Percentiles rank a stretch among this genome's conserved stretches.
Evolutionary conservation across 2,113 vertebrate species (phyloP).

Genomic region (Micromys minutus): DNA sequence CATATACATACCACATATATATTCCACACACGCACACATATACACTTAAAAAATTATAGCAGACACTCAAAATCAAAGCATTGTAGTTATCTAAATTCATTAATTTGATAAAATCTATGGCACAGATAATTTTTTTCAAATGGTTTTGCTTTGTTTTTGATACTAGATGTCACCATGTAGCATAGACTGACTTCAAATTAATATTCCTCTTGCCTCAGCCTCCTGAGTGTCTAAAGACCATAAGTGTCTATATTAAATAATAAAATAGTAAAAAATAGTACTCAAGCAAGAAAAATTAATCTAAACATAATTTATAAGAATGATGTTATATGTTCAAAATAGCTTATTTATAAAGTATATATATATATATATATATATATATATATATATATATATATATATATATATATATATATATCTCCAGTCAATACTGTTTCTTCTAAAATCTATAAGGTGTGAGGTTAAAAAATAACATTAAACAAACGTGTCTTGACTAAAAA

Average conservation of each 20-base stretch:
- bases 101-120: neutral
- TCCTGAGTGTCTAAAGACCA: neutral
- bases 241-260: neutral
- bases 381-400: no score
- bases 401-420: no score
- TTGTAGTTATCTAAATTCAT: neutral
- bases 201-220: neutral
- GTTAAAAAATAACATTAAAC: neutral
- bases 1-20: neutral
- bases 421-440: neutral
- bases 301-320: neutral
- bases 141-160: neutral
- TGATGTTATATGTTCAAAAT: neutral
- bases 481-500: neutral
- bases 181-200: neutral
- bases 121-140: neutral
- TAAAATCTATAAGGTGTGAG: neutral
- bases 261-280: neutral
- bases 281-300: neutral
- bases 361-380: neutral
- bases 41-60: neutral
- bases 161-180: neutral
- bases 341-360: neutral
- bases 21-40: neutral
- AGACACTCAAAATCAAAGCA: neutral